phyloP scores from a whole-genome alignment of 2,797 vertebrate species.

The Notamacropus eugenii region DNA sequence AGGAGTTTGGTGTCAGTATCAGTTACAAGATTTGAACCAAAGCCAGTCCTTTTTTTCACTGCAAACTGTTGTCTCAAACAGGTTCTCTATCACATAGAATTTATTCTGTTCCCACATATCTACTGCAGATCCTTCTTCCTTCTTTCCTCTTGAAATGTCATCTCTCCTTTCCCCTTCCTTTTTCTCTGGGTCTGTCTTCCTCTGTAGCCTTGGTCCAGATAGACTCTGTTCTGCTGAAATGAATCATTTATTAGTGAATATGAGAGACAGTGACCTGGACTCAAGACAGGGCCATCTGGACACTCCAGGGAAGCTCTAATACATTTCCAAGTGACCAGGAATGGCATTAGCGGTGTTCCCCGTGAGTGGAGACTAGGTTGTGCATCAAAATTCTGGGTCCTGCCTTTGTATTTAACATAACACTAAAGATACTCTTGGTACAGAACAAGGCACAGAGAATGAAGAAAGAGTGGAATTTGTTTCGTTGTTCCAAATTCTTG shows the following conservation, averaged over 20 bases:
- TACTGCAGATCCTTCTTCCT: not conserved
- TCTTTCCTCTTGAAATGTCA: not conserved
- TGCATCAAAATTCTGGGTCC: not conserved
- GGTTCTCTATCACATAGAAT: not conserved
- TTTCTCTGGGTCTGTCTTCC: slow-evolving; percentile 13
- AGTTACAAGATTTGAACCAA: not conserved
- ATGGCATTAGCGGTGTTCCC: not conserved
- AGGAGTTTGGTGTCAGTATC: not conserved
- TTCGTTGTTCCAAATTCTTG: not conserved
- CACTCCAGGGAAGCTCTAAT: not conserved
- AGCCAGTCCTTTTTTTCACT: not conserved
- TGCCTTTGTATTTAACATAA: not conserved
- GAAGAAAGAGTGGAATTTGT: not conserved
- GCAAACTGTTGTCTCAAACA: not conserved
- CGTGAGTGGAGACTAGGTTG: not conserved
- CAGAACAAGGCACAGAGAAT: not conserved
- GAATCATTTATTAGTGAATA: not conserved
- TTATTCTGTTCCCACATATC: not conserved
- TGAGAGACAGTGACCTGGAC: not conserved
- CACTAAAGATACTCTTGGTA: not conserved
- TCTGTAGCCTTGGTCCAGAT: not conserved
- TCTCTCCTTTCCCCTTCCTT: slow-evolving; percentile 21
- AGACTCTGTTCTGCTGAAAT: not conserved
- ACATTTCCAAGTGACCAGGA: not conserved
- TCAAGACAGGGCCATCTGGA: not conserved